Base-by-base conservation (phyloP, 2,888 invertebrate genomes). In the Trichogramma evanescens region DNA sequence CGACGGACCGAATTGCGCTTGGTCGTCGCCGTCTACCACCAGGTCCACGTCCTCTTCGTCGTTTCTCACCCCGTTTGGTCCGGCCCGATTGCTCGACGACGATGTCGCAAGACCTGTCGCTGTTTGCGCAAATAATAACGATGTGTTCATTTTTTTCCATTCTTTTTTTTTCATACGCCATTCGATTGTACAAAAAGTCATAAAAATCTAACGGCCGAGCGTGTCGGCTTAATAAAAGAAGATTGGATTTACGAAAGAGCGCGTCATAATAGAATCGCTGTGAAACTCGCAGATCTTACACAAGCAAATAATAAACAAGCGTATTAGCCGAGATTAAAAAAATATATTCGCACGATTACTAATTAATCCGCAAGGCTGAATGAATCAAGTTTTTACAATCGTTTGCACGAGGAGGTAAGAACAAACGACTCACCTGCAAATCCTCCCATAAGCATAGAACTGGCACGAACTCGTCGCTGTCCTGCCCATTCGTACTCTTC, bases 401-500 rank as follows among this genome's bases (percentile, higher is more conserved):
- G 50, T 13, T 26, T 26, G 26, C 26, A 26, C 3, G 26, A 26
- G 3, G 26, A 52, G 40, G 7, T 38, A 38, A 52, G 52, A 52
- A 52, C 26, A 45, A 43, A 44, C 54, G 45, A 54, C 70, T 70
- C 58, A 81, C 82, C 82, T n/a, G 83, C 80, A 68, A 86, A 83
- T 50, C 86, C 85, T 39, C 87, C 87, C 65, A 84, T 82, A 54
- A 90, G 82, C 65, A 92, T 78, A 4, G 88, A 87, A 0, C 88
- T 83, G 0, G 87, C 89, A 4, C 89, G 81, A 57, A 91, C 86
- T 60, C 95, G 80, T 72, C 90, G 89, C 76, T 94, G 89, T 0
- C 93, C 93, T 41, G 93, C 92, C 95, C 95, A 95, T 73, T 91
- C 89, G 77, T 95, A 95, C 73, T 93, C 93, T 67, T 93, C 89